Evolutionary conservation across 64 coral and sea anemone genomes (phyloP).

Genomic region (Actinia tenebrosa): DNA sequence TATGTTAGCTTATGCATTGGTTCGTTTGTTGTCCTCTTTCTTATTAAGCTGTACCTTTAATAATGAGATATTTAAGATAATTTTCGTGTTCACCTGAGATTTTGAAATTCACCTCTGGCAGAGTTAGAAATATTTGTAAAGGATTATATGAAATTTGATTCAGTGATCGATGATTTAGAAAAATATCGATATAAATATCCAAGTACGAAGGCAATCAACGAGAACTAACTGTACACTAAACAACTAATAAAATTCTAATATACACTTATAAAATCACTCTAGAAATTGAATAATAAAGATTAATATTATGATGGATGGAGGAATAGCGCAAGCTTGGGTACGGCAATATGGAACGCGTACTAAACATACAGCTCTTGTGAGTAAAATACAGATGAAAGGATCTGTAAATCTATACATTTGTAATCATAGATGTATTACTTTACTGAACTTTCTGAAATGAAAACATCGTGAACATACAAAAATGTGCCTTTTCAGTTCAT

Average conservation of each 20-base stretch:
- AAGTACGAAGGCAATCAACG: not conserved
- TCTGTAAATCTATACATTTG: not conserved
- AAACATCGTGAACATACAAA: too few relatives aligned
- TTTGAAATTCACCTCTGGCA: not conserved
- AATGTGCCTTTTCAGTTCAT: not conserved
- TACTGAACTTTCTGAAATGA: too few relatives aligned
- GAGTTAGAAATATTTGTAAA: not conserved
- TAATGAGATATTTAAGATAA: not conserved
- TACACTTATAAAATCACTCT: not conserved
- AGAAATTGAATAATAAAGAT: not conserved
- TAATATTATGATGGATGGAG: not conserved
- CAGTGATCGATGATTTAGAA: not conserved
- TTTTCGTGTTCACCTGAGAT: not conserved
- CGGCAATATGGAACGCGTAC: not conserved
- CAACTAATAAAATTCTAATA: not conserved
- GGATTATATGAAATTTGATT: not conserved
- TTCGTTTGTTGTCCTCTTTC: not conserved
- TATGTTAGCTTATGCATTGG: not conserved
- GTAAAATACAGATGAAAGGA: not conserved
- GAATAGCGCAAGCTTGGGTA: not conserved
- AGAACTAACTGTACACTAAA: not conserved
- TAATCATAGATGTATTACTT: not conserved
- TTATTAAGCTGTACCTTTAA: not conserved
- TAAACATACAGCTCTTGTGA: not conserved
- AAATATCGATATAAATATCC: constrained; percentile 4